Base-by-base conservation (phyloP, 2,888 invertebrate species). In the Drosophila anomalipes region DNA sequence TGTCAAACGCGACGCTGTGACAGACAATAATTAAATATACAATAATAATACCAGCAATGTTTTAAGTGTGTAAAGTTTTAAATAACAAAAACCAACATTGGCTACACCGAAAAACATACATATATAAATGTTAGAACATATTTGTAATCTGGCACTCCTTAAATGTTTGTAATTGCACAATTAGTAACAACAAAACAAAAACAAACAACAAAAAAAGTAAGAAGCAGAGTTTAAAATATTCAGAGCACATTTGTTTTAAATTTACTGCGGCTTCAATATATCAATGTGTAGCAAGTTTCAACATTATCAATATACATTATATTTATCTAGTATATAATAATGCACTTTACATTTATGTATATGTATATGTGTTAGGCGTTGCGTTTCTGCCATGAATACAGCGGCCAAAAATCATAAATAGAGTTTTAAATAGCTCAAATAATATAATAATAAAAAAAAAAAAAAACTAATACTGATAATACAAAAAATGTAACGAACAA, bases 1-100 rank as follows among this genome's bases (percentile, higher is more conserved):
- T 87, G 81, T 71, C 78, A 73, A 88, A 88, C 90, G 86, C 89
- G 91, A 93, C 92, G 93, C 93, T 93, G 93, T 93, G 93, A 93
- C 92, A 92, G 93, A 93, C 93, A 93, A 93, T 93, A 93, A 93
- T 87, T 89, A 84, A 83, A 79, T 79, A 74, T 76, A 69, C 60
- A 77, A 77, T 61, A 78, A 77, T 6, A 57, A 30, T 41, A 54
- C 1, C 33, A 52, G 54, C 73, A 69, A 67, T 52, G 72, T 72
- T 73, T 77, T 67, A 54, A 60, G 53, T 69, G 79, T 79, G 70
- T 79, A 72, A 70, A 72, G 61, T 74, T 74, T 74, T 30, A 33
- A 47, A 58, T 30, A 62, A 61, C 61, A 54, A 47, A 47, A 47
- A 28, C 56, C 41, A 57, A 35, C 47, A 77, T 76, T 80, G 70